phyloP scores from a whole-genome alignment of 2,113 vertebrate genomes.

The Dipodomys spectabilis region DNA sequence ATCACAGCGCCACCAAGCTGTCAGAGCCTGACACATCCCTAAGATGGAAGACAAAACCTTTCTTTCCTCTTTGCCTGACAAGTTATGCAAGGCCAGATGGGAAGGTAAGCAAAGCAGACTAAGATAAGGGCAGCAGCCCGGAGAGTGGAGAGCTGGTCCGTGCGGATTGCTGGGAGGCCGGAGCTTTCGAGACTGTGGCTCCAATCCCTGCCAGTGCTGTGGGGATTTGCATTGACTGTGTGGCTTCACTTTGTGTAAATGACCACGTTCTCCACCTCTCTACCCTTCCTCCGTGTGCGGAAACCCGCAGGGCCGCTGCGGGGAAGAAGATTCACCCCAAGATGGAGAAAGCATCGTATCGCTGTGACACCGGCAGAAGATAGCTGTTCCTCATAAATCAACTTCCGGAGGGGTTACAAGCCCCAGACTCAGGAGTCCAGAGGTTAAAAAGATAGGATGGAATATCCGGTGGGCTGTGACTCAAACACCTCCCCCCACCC shows the following conservation, averaged over 20 bases:
- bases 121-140: no score
- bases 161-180: rapidly evolving
- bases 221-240: not conserved
- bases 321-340: conserved; percentile 74
- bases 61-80: not conserved
- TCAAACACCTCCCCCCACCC: no score
- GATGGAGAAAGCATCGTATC: conserved; percentile 79
- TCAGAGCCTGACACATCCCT: not conserved
- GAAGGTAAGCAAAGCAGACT: not conserved
- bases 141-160: rapidly evolving
- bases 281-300: not conserved
- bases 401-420: conserved; percentile 60
- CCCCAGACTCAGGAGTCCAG: conserved; percentile 62
- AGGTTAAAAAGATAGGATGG: conserved; percentile 68
- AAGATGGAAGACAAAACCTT: not conserved
- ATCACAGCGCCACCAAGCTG: not conserved
- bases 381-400: conserved; percentile 82
- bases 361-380: conserved; percentile 77
- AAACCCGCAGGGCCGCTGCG: conserved; percentile 5
- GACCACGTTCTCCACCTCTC: no score
- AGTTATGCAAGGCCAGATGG: not conserved
- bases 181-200: no score
- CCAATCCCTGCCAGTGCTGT: not conserved
- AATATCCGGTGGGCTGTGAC: conserved; percentile 65
- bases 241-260: not conserved